Conservation (phyloP, 2,888 invertebrate species). For the Drosophila sordidula region DNA sequence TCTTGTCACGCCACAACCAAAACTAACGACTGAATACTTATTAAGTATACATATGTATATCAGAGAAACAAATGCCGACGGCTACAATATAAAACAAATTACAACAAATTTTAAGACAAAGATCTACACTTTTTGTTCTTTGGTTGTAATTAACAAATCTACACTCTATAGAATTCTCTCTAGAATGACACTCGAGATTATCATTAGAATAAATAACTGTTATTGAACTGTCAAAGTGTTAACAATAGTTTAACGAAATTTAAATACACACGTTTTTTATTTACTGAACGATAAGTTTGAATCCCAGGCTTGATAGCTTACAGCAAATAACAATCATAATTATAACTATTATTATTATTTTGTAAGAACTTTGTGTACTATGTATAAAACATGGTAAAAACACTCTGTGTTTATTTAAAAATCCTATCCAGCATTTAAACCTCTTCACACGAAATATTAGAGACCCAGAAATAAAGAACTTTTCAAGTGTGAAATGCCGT, state of each 20-base stretch:
- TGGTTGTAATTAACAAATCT: constrained; percentile 5
- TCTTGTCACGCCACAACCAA: constrained; percentile 23
- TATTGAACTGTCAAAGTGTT: not conserved
- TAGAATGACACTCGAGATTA: not conserved
- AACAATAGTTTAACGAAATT: not conserved
- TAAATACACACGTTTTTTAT: too few species aligned
- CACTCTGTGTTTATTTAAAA: too few species aligned
- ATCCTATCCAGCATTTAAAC: not conserved
- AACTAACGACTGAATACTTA: not conserved
- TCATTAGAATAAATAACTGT: not conserved
- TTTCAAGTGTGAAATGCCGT: constrained; percentile 7
- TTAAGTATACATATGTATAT: not conserved
- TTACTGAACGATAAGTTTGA: not conserved
- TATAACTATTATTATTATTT: too few species aligned
- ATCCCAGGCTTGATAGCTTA: too few species aligned
- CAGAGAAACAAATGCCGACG: constrained; percentile 6
- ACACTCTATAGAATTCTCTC: not conserved
- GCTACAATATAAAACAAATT: not conserved
- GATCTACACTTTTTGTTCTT: not conserved
- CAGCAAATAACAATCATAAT: too few species aligned
- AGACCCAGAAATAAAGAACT: not conserved
- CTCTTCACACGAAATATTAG: not conserved
- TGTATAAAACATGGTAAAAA: too few species aligned
- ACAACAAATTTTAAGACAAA: not conserved
- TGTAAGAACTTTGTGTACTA: too few species aligned